phyloP scores from a whole-genome alignment of 2,888 invertebrate species.

The Stegophylla sp. region DNA sequence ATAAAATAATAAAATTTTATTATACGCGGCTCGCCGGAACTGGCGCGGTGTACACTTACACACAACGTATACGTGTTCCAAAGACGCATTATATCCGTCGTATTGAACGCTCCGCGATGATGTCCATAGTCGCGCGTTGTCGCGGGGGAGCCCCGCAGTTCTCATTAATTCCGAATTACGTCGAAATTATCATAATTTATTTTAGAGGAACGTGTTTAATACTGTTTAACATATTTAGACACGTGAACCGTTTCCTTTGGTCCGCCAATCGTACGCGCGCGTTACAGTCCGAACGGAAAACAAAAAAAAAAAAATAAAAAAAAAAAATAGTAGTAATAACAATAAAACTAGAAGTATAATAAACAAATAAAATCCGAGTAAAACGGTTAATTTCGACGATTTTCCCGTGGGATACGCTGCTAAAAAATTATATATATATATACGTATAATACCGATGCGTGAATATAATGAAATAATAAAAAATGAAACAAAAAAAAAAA shows the following conservation, averaged over 20 bases:
- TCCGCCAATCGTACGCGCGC: neutral
- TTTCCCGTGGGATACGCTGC: neutral
- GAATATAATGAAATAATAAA: too few species aligned
- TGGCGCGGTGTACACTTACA: neutral
- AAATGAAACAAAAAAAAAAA: neutral
- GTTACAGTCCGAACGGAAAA: neutral
- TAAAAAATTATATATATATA: neutral
- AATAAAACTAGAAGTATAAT: too few species aligned
- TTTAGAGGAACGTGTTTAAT: neutral
- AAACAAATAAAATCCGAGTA: neutral
- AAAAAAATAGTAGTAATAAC: neutral
- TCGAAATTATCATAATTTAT: constrained; percentile 11
- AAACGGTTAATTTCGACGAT: neutral
- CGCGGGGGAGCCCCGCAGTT: neutral
- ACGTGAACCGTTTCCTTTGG: constrained; percentile 8
- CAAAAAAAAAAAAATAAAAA: neutral
- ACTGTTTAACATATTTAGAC: constrained; percentile 1
- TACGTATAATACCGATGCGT: neutral
- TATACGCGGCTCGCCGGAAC: neutral
- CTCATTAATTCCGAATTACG: constrained; percentile 10
- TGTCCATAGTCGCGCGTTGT: neutral
- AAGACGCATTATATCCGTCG: neutral
- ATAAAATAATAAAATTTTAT: neutral
- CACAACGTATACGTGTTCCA: neutral
- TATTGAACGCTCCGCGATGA: neutral